Percentiles rank a stretch among this genome's conserved stretches.
phyloP scores from a whole-genome alignment of 2,888 invertebrate genomes.

The Drosophila monieri region DNA sequence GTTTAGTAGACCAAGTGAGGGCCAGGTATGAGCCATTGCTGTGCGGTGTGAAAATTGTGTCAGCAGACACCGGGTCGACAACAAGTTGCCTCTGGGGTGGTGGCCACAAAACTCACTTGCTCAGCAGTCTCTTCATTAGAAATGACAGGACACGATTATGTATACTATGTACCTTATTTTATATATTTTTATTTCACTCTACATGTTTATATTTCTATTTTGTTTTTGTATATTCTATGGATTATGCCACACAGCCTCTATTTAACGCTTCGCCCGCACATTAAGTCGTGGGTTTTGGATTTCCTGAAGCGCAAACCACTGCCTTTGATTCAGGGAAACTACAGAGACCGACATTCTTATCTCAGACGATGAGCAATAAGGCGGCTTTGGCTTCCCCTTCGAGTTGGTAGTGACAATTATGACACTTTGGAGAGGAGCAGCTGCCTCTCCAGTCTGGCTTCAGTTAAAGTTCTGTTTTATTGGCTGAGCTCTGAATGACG shows the following conservation, averaged over 20 bases:
- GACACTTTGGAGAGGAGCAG: constrained; percentile 29
- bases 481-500: constrained; percentile 53
- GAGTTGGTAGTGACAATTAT: constrained; percentile 55
- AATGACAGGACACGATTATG: constrained; percentile 40
- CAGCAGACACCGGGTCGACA: constrained; percentile 71
- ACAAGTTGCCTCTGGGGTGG: constrained; percentile 38
- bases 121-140: constrained; percentile 59
- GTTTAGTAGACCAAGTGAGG: constrained; percentile 3
- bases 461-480: constrained; percentile 58
- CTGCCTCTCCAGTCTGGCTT: constrained; percentile 15
- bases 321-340: constrained; percentile 18
- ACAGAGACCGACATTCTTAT: constrained; percentile 21
- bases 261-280: constrained; percentile 12
- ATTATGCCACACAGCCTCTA: background rate
- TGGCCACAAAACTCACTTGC: constrained; percentile 10
- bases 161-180: constrained; percentile 43
- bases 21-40: constrained; percentile 8
- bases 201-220: constrained; percentile 24
- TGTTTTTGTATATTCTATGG: background rate
- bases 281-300: constrained; percentile 32
- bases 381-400: background rate
- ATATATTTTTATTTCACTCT: constrained; percentile 19
- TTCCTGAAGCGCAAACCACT: constrained; percentile 29
- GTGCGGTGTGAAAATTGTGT: constrained; percentile 58
- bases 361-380: constrained; percentile 9